Percentiles rank a stretch among this genome's conserved stretches.
These are phyloP conservation scores for Ridgeia piscesae DNA, from an alignment of 1,140 invertebrate species.

Conservation along the genomic window DNA sequence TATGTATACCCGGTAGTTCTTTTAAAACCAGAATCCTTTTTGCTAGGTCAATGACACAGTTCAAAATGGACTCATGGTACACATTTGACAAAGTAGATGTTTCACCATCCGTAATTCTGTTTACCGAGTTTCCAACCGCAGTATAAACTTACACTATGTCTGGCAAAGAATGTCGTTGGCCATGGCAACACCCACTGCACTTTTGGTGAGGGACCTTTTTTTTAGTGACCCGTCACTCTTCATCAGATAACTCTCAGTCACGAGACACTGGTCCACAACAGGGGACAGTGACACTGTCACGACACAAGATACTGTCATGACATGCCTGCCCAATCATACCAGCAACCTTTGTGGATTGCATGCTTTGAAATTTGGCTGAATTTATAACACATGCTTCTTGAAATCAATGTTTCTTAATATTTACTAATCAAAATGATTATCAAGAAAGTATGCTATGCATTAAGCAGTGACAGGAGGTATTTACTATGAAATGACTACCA, in stretches of 20 bases:
- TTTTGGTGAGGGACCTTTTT: background rate
- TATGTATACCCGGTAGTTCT: too few relatives aligned
- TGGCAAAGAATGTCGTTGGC: background rate
- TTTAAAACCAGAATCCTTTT: background rate
- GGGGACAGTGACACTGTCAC: too few relatives aligned
- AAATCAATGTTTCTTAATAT: background rate
- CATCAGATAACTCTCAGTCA: background rate
- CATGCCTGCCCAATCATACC: background rate
- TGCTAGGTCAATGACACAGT: background rate
- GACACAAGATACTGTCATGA: background rate
- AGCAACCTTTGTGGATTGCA: background rate
- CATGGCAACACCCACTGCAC: background rate
- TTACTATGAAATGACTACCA: background rate
- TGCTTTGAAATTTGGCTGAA: background rate
- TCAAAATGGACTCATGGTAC: background rate
- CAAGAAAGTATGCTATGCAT: background rate
- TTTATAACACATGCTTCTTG: background rate
- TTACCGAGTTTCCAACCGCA: background rate
- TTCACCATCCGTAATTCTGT: background rate
- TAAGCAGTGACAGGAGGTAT: background rate
- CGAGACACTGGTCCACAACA: too few relatives aligned
- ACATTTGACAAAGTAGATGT: background rate
- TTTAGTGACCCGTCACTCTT: background rate
- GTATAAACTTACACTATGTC: background rate
- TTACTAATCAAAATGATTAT: background rate